These are phyloP conservation scores for Anthoscopus minutus DNA, from an alignment of 2,113 vertebrate species.

Conservation along the genomic window DNA sequence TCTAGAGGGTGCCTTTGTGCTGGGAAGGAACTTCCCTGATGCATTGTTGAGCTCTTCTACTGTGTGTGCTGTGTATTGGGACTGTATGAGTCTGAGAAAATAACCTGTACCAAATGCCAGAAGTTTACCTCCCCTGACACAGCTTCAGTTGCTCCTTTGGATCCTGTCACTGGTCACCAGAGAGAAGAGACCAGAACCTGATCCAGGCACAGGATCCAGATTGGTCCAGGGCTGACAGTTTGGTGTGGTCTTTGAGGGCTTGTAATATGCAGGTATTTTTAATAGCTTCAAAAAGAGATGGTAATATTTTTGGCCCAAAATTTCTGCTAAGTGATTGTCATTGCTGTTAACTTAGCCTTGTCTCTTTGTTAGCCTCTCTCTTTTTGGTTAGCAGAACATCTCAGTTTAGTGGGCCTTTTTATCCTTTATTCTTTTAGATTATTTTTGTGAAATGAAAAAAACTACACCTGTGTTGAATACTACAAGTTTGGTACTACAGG, in stretches of 20 bases:
- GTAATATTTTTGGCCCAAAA: background rate
- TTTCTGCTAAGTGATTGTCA: background rate
- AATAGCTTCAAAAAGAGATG: background rate
- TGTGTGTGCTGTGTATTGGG: rapidly evolving
- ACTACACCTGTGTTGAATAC: background rate
- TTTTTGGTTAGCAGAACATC: background rate
- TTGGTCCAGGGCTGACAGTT: background rate
- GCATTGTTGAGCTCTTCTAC: background rate
- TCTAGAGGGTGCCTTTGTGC: constrained; percentile 74
- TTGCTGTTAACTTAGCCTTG: background rate
- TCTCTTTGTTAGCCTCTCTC: background rate
- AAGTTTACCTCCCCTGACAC: background rate
- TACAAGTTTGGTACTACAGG: background rate
- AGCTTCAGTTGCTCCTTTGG: background rate
- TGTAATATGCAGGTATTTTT: background rate
- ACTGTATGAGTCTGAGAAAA: background rate
- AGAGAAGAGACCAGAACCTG: background rate
- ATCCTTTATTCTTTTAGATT: background rate
- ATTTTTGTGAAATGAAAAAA: background rate
- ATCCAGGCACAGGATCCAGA: background rate
- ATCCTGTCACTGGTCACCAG: background rate
- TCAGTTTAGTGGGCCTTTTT: background rate
- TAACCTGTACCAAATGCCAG: background rate
- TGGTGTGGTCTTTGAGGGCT: background rate
- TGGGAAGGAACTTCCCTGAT: background rate